Conservation (phyloP, 2,888 invertebrate species). For the Parnassius mnemosyne region DNA sequence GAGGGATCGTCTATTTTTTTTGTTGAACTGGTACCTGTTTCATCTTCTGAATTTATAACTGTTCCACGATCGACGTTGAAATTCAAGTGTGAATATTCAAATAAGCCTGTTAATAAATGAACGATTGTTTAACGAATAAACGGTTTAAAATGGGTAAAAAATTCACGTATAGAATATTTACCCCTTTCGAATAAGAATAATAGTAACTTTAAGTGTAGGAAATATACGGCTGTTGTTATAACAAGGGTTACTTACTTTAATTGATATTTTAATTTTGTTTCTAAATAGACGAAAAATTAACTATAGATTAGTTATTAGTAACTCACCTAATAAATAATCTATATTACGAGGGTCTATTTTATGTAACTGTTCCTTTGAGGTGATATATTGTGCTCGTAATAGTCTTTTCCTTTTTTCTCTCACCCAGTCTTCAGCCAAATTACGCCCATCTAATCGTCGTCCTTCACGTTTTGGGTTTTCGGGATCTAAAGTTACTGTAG, state of each 20-base stretch:
- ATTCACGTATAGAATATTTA: too few relatives aligned
- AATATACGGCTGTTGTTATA: too few relatives aligned
- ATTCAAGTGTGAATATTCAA: conserved; percentile 89
- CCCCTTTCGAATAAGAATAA: too few relatives aligned
- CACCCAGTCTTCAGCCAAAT: conserved; percentile 90
- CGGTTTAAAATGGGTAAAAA: too few relatives aligned
- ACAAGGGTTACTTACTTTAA: too few relatives aligned
- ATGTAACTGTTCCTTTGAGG: conserved; percentile 86
- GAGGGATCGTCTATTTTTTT: conserved; percentile 85
- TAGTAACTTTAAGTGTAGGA: too few relatives aligned
- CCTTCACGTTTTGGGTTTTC: conserved; percentile 86
- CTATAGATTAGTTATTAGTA: too few relatives aligned
- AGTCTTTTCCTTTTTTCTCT: conserved; percentile 85
- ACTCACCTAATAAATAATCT: conserved; percentile 87
- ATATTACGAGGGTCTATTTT: conserved; percentile 84
- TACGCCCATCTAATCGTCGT: conserved; percentile 86
- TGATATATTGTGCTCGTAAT: conserved; percentile 86
- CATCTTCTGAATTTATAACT: conserved; percentile 72
- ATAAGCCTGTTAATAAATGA: conserved; percentile 77
- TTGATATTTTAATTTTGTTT: too few relatives aligned
- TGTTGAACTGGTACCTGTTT: conserved; percentile 82
- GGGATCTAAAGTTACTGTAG: conserved; percentile 85
- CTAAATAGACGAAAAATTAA: too few relatives aligned
- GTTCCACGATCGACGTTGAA: conserved; percentile 87
- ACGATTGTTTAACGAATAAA: too few relatives aligned